Percentiles rank a stretch among this genome's conserved stretches.
phyloP scores from a whole-genome alignment of 2,888 invertebrate species.

The Thereva nobilitata region DNA sequence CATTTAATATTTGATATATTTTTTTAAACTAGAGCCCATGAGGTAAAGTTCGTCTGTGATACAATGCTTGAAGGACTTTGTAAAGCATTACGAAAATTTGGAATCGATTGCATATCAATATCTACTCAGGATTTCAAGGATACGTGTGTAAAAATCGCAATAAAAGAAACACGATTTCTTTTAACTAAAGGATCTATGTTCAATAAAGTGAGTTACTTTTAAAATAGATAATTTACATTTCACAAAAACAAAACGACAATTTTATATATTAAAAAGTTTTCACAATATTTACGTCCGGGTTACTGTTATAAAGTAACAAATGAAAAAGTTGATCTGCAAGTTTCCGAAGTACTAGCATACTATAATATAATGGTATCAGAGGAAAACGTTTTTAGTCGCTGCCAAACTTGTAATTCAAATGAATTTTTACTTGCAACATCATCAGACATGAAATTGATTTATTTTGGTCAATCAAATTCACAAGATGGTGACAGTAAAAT shows the following conservation, averaged over 20 bases:
- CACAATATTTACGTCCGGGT: conserved; percentile 42
- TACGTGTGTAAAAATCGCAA: conserved; percentile 60
- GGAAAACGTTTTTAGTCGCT: conserved; percentile 72
- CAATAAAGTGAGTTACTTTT: conserved; percentile 53
- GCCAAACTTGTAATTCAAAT: conserved; percentile 65
- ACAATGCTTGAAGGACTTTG: conserved; percentile 65
- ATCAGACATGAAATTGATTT: conserved; percentile 3
- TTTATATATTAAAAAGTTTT: conserved; percentile 47
- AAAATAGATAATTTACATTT: conserved; percentile 5
- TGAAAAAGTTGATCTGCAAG: conserved; percentile 65
- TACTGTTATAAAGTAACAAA: conserved; percentile 62
- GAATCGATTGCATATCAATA: conserved; percentile 64
- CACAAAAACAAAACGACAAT: conserved; percentile 23
- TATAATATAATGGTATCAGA: conserved; percentile 68
- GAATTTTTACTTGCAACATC: conserved; percentile 41
- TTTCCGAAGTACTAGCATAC: conserved; percentile 67
- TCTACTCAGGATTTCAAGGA: conserved; percentile 61
- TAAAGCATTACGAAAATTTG: conserved; percentile 67
- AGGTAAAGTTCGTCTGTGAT: conserved; percentile 64
- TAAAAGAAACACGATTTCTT: conserved; percentile 61
- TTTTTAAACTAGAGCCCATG: conserved; percentile 36
- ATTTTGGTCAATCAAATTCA: not conserved
- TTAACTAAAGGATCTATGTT: conserved; percentile 61
- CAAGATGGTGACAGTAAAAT: not conserved
- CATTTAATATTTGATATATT: not conserved